Percentiles rank a stretch among this genome's conserved stretches.
phyloP scores from a whole-genome alignment of 2,113 vertebrate species.

The Alethe castanea region DNA sequence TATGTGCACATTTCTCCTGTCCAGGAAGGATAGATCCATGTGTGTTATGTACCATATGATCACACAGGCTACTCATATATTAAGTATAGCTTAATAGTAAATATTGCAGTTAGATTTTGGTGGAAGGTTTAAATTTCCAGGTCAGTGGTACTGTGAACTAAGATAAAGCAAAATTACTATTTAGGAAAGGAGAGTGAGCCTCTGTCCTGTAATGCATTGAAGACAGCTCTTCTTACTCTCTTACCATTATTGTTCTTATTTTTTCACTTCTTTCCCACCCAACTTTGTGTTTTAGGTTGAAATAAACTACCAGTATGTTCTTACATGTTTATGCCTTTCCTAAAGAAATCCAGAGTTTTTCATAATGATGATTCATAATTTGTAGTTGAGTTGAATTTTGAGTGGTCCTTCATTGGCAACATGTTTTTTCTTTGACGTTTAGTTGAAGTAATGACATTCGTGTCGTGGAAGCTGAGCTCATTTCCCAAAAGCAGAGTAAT shows the following conservation, averaged over 20 bases:
- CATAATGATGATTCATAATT: not conserved
- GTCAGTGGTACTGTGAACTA: not conserved
- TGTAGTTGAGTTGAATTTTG: not conserved
- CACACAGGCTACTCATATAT: not conserved
- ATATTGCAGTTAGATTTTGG: not conserved
- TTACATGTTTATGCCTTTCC: not conserved
- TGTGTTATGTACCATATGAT: not conserved
- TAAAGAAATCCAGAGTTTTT: not conserved
- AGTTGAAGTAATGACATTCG: constrained; percentile 96
- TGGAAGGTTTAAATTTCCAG: not conserved
- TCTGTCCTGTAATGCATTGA: not conserved
- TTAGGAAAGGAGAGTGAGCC: not conserved
- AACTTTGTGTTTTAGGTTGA: not conserved
- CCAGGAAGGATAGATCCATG: not conserved
- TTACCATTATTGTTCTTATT: not conserved
- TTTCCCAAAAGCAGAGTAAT: constrained; percentile 85
- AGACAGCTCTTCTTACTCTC: not conserved
- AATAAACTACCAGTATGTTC: not conserved
- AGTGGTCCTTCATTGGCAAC: not conserved
- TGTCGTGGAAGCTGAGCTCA: constrained; percentile 90
- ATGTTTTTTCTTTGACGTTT: not conserved
- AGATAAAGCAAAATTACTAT: not conserved
- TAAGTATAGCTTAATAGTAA: not conserved
- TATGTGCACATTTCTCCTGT: not conserved
- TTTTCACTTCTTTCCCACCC: not conserved